Evolutionary conservation across 2,797 vertebrate genomes (phyloP), one percentile per base, ranked within the genome.

Genomic region (Chelonia mydas): DNA sequence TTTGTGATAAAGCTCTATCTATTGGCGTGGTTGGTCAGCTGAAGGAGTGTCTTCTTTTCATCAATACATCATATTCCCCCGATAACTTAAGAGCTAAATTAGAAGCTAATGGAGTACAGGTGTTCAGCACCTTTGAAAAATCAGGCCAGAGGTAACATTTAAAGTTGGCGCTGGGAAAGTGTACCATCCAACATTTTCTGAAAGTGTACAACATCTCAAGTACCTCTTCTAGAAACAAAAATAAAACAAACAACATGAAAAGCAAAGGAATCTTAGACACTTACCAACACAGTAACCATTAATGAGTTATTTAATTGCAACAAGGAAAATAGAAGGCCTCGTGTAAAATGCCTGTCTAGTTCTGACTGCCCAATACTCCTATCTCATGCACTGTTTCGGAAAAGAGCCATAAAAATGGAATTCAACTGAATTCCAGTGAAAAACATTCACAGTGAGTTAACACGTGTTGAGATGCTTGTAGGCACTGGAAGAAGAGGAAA

Each of bases 1-100:
- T 92, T 74, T 85, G 19, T 37, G 61, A 77, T 49, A 79, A 28
- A 0, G 0, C 61, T 1, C 5, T 41, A 37, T 61, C 13, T 72
- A 65, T 45, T 50, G 47, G 47, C 11, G 49, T 72, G 37, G 8
- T 8, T 37, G 13, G 57, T 17, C 37, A 79, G 61, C 45, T 12
- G 25, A 89, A 77, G 51, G 25, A 4, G 16, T 17, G 7, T 2
- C 5, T 25, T 33, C 47, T 0, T 0, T 49, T 74, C 41, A 45
- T 25, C 61, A 72, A 82, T 13, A 0, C 0, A 51, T 5, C 13
- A 81, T 17, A 90, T 45, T 65, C 68, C 23, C n/a, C n/a, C 25
- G 47, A 47, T 37, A 59, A 6, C 54, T 78, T 51, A 12, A 16
- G 15, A 16, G 15, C 53, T 53, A 28, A 17, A 27, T 54, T 27